Evolutionary conservation across 1,140 invertebrate species (phyloP).

Genomic region (Lordiphosa mommai): DNA sequence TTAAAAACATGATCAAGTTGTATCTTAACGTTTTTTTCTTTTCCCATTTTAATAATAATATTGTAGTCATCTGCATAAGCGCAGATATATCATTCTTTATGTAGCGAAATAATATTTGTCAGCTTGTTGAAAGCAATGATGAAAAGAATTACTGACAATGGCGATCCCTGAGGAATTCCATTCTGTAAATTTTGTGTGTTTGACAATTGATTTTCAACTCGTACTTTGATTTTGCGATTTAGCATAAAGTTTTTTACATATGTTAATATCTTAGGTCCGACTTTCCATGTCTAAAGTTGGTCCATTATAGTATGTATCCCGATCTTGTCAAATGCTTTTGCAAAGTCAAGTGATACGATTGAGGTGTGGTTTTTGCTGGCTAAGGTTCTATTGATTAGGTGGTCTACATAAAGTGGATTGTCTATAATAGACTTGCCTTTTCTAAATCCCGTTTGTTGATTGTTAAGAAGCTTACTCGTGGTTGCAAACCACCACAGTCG

Average conservation of each 20-base stretch:
- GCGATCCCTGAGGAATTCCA: too few species aligned
- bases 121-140: constrained; percentile 16
- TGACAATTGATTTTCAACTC: not conserved
- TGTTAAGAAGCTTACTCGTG: constrained; percentile 22
- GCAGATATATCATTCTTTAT: constrained; percentile 6
- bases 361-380: constrained; percentile 16
- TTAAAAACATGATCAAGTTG: constrained; percentile 2
- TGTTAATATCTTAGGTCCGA: constrained; percentile 17
- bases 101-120: constrained; percentile 3
- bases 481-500: too few species aligned
- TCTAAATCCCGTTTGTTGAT: constrained; percentile 15
- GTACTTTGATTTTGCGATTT: constrained; percentile 18
- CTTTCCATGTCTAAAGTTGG: constrained; percentile 19
- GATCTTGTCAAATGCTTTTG: constrained; percentile 25
- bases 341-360: constrained; percentile 22
- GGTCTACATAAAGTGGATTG: constrained; percentile 17
- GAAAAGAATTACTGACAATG: constrained; percentile 13
- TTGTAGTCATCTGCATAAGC: constrained; percentile 22
- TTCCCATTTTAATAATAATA: not conserved
- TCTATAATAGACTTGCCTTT: constrained; percentile 24
- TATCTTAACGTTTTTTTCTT: constrained; percentile 9
- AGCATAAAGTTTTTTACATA: constrained; percentile 22
- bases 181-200: constrained; percentile 3
- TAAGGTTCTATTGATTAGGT: constrained; percentile 7
- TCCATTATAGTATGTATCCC: constrained; percentile 14